Conservation (phyloP, 1,140 invertebrate genomes). For the Helicorthomorpha holstii region DNA sequence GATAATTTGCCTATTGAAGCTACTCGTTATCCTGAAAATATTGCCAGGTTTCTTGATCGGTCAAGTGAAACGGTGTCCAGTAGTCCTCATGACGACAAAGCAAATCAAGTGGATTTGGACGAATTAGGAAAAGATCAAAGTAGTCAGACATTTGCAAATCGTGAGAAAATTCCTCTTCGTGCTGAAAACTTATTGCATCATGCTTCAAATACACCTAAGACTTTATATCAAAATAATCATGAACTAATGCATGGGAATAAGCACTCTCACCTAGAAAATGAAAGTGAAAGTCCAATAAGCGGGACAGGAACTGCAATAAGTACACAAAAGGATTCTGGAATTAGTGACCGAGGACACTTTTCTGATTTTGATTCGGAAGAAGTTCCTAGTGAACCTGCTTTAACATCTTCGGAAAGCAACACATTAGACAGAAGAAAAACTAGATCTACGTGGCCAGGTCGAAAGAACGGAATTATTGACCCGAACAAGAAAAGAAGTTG, state of each 20-base stretch:
- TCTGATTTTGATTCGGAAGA: not conserved
- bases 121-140: not conserved
- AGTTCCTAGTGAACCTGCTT: too few species aligned
- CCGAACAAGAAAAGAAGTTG: not conserved
- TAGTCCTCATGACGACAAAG: not conserved
- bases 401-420: too few species aligned
- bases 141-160: not conserved
- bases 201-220: not conserved
- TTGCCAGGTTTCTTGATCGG: not conserved
- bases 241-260: too few species aligned
- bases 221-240: not conserved
- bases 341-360: not conserved
- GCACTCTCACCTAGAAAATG: not conserved
- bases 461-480: too few species aligned
- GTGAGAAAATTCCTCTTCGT: not conserved
- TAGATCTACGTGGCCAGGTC: too few species aligned
- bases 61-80: not conserved
- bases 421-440: not conserved
- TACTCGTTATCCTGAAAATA: slow-evolving; percentile 4
- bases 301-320: not conserved
- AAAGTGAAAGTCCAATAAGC: not conserved
- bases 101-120: not conserved
- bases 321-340: not conserved
- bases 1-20: not conserved
- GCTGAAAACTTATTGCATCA: not conserved